Evolutionary conservation across 2,113 vertebrate species (phyloP), one percentile per base, ranked within the genome.

Genomic region (Dipodomys stephensi): DNA sequence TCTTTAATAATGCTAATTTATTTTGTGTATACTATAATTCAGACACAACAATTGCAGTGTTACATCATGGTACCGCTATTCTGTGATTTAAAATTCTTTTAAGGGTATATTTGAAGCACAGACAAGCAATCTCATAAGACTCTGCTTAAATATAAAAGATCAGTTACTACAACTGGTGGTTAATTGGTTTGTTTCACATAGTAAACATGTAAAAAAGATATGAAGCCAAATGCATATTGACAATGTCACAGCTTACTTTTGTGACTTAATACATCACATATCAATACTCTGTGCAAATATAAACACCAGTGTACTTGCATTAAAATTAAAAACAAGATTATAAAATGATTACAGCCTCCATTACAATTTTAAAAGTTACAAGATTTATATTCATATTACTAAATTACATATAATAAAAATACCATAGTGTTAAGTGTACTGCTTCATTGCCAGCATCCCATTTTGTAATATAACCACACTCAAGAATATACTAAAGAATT

Each of bases 251-350:
- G 98, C 97, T 98, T 97, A 98, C 98, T 97, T 97, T 98, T 98
- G 98, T 98, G 98, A 98, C 97, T 98, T 97, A 97, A 96, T 97
- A 98, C 97, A 98, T 99, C 98, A 98, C 98, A 97, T 97, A 97
- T 98, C 97, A 98, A 98, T 96, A 98, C 94, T 82, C 95, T 99
- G 99, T 99, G 99, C 99, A 99, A 99, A 98, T 98, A 98, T 98
- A 97, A 99, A 99, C 98, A 99, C 98, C 99, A 99, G 99, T 99
- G 99, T 99, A 99, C 97, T 98, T 98, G 98, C 98, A 98, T 98
- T 97, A 98, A 98, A 98, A 98, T 98, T 98, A 98, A 98, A 98
- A 98, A 98, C 98, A 98, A 98, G 97, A 97, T 98, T 98, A 98
- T 97, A 98, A 98, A 98, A 98, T 95, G 97, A 98, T 98, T 98